Conservation (phyloP, 2,113 vertebrate genomes). For the Mesitornis unicolor region DNA sequence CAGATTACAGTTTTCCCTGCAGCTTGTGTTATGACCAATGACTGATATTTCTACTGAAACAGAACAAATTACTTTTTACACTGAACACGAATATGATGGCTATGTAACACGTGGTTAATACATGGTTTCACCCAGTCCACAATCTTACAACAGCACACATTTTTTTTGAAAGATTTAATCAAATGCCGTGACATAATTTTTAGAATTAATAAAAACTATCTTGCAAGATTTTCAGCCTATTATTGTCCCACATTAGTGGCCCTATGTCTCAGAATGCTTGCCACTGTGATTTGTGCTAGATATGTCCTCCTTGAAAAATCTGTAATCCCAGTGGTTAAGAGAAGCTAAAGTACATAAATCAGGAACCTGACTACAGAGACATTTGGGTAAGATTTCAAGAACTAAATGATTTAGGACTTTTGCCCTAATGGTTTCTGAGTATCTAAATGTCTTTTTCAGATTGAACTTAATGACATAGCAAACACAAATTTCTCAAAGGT, state of each 20-base stretch:
- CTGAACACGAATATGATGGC: background rate
- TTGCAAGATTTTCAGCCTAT: background rate
- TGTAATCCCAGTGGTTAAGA: background rate
- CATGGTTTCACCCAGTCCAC: background rate
- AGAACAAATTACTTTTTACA: background rate
- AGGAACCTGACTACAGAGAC: background rate
- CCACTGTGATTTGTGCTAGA: too few species aligned
- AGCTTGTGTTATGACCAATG: background rate
- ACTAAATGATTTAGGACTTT: background rate
- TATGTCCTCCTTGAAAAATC: background rate
- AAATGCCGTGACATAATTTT: background rate
- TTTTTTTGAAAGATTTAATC: background rate
- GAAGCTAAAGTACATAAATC: background rate
- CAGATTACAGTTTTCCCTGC: background rate
- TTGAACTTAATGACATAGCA: background rate
- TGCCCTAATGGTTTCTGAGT: background rate
- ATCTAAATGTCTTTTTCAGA: background rate
- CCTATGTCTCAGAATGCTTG: rapidly evolving
- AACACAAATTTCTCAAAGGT: background rate
- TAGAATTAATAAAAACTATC: background rate
- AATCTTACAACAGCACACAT: background rate
- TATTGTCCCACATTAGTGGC: background rate
- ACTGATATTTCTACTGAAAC: background rate
- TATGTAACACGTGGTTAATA: background rate
- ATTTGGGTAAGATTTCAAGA: background rate